These are phyloP conservation scores for Dicyrtoma fusca DNA, from an alignment of 2,888 invertebrate genomes.

Conservation along the genomic window DNA sequence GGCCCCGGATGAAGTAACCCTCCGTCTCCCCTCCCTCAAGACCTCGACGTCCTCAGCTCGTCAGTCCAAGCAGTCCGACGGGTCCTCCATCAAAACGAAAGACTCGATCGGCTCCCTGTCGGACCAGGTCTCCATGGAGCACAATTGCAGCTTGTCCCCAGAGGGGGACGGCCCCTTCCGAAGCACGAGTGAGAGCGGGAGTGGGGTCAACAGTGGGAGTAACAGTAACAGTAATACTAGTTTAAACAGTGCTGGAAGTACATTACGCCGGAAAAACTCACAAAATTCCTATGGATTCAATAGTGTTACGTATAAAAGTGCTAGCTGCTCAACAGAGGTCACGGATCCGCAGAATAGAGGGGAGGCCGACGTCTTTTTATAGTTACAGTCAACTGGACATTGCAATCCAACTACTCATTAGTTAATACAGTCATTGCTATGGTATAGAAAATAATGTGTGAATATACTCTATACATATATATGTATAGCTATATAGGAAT, in stretches of 20 bases:
- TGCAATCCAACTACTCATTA: too few species aligned
- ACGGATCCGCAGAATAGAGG: conserved; percentile 2
- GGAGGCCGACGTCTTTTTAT: conserved; percentile 4
- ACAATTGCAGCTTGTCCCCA: not conserved
- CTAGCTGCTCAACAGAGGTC: not conserved
- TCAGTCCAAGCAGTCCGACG: not conserved
- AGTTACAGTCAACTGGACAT: too few species aligned
- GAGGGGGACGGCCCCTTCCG: conserved; percentile 7
- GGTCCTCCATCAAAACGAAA: conserved; percentile 7
- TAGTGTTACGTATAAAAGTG: not conserved
- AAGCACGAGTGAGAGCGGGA: conserved; percentile 4
- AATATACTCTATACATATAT: too few species aligned
- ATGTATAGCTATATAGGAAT: too few species aligned
- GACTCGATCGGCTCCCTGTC: conserved; percentile 34
- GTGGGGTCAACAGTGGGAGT: conserved; percentile 19
- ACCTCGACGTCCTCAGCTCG: not conserved
- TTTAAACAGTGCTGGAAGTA: conserved; percentile 31
- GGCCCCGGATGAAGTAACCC: conserved; percentile 25
- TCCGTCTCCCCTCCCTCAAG: not conserved
- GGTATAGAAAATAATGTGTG: too few species aligned
- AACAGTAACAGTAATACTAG: conserved; percentile 29
- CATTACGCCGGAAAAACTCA: conserved; percentile 20
- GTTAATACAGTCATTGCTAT: too few species aligned
- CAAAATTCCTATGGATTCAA: conserved; percentile 9
- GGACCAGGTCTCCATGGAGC: not conserved